Base-by-base conservation (phyloP, 2,797 vertebrate genomes). In the Bufotes viridis region DNA sequence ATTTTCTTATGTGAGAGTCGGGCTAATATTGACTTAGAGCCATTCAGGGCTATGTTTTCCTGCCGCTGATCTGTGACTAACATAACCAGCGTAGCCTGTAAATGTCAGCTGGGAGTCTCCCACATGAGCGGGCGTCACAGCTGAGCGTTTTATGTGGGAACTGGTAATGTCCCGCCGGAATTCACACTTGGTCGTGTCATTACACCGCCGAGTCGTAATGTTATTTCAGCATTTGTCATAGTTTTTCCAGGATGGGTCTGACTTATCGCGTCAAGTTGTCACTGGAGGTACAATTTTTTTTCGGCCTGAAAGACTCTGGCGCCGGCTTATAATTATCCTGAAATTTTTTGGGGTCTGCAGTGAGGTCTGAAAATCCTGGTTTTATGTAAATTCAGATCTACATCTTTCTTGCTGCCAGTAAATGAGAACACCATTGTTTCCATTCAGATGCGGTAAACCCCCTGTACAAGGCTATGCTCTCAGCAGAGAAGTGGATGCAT, bases 71-170 rank as follows among this genome's bases (percentile, higher is more conserved):
- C 57, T 80, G 78, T 80, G 78, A 80, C 57, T 61, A 61, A 61
- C 78, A 14, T 60, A 20, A 34, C 57, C 29, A 13, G 18, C 78
- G 58, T 11, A 29, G 24, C 78, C 26, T 90, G 14, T 82, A 15
- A 69, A 24, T 82, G 60, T 69, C 29, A 42, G 22, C 61, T 18
- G 61, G 22, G 58, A 61, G 26, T 4, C 22, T 80, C 55, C 53
- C 55, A 20, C 78, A 79, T 58, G 78, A 79, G 78, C 29, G 78
- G 53, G 78, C 78, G 55, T 79, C 78, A 81, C 58, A 81, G 58
- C 79, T 69, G 63, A 82, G 49, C 63, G 80, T 51, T 82, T n/a
- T 67, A 55, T 53, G 63, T 65, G 63, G 81, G 81, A 82, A 81
- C 61, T 49, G 2, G 60, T 61, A 81, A 81, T 13, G 58, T 61